Conservation (phyloP, 2,888 invertebrate genomes). For the Nysson spinosus region DNA sequence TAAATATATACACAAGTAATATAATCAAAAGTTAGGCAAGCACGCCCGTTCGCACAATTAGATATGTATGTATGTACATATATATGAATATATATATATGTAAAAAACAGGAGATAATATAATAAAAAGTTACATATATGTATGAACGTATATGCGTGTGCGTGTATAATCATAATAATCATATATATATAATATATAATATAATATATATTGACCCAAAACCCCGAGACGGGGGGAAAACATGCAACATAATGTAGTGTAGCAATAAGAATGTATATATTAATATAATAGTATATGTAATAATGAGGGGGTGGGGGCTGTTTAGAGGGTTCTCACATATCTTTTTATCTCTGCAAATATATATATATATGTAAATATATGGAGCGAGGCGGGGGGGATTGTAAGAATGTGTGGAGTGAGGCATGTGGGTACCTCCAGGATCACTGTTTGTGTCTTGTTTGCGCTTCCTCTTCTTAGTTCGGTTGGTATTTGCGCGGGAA, state of each 20-base stretch:
- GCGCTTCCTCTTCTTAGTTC: conserved; percentile 99
- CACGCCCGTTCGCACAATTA: conserved; percentile 52
- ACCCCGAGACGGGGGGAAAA: conserved; percentile 73
- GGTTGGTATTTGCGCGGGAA: conserved; percentile 99
- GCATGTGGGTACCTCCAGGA: conserved; percentile 88
- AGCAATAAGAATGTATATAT: conserved; percentile 67
- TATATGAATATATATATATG: conserved; percentile 18
- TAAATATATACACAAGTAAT: background rate
- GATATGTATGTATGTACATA: conserved; percentile 1
- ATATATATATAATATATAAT: conserved; percentile 53
- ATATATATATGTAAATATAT: no score
- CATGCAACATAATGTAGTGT: conserved; percentile 77
- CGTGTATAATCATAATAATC: conserved; percentile 41
- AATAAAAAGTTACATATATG: conserved; percentile 52
- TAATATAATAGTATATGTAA: conserved; percentile 63
- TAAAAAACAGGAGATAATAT: conserved; percentile 38
- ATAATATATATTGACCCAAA: conserved; percentile 69
- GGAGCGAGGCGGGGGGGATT: conserved; percentile 61
- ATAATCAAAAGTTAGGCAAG: conserved; percentile 25
- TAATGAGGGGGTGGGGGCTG: conserved; percentile 58
- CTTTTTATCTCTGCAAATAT: background rate
- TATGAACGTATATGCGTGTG: conserved; percentile 49
- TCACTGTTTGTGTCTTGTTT: conserved; percentile 96
- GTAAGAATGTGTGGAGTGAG: conserved; percentile 76
- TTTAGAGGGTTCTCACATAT: conserved; percentile 57